These are phyloP conservation scores for Aratinga solstitialis DNA, from an alignment of 2,797 vertebrate genomes.

Conservation along the genomic window DNA sequence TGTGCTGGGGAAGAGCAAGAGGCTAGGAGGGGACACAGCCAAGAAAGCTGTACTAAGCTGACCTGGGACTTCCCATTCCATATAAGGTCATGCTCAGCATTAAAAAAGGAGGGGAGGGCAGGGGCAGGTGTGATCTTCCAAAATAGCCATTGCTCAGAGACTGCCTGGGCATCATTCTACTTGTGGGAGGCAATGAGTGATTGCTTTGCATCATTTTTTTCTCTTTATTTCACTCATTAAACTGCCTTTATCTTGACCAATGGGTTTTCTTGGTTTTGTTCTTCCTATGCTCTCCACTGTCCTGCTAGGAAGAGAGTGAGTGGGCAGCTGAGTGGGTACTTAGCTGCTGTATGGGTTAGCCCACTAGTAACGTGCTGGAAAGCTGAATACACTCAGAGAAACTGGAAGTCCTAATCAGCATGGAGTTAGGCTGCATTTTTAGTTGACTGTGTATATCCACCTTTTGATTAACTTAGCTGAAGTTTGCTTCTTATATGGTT, in stretches of 20 bases:
- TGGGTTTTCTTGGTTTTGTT: neutral
- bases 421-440: neutral
- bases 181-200: neutral
- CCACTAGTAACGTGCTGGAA: rapidly evolving
- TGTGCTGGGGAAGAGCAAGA: neutral
- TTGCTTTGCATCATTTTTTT: neutral
- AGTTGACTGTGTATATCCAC: neutral
- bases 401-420: neutral
- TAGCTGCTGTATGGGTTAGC: neutral
- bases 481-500: neutral
- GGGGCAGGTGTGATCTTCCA: neutral
- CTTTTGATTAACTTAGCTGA: neutral
- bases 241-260: neutral
- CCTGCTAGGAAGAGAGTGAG: neutral
- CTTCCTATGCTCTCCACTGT: neutral
- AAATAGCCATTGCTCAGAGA: neutral
- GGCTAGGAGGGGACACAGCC: neutral
- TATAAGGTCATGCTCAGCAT: neutral
- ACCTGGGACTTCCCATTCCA: neutral
- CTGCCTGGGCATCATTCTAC: neutral
- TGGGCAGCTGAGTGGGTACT: neutral
- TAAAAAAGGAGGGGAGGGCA: neutral
- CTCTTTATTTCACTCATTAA: neutral
- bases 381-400: neutral
- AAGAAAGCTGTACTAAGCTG: neutral